Base-by-base conservation (phyloP, 2,888 invertebrate genomes). In the Lottia gigantea region DNA sequence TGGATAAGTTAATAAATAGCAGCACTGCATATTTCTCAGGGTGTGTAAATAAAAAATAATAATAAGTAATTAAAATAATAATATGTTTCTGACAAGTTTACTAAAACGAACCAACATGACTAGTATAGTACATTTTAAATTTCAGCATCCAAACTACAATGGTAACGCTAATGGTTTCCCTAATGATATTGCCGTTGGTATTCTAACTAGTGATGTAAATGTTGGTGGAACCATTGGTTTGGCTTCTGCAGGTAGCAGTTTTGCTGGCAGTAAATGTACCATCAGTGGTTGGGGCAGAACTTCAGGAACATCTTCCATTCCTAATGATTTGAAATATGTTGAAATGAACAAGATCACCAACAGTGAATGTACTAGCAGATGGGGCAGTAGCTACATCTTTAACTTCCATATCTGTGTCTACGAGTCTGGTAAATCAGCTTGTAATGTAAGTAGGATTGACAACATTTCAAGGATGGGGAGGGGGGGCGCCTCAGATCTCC, bases 201-300 rank as follows among this genome's bases (percentile, higher is more conserved):
- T 68, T 25, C 70, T 78, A 61, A 14, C 64, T n/a, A 46, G 65
- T 2, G 1, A 71, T 16, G 46, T 74, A 1, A 64, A 68, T 47
- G 64, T 68, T 55, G 71, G 71, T 66, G 62, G 45, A 19, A 67
- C 65, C 15, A 66, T 72, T 19, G 62, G 71, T 14, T 61, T 72
- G 62, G 73, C 72, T 31, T 49, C 71, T 40, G 31, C 71, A 55
- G 66, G 62, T 61, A n/a, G 47, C 23, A 40, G 62, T 62, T 62
- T 71, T 49, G 45, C 66, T 40, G 69, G 66, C 1, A 46, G 55
- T n/a, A 68, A 55, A 12, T 77, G 77, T 62, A 46, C 31, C 40
- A 77, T 80, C 55, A 72, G 71, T 15, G 80, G 80, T n/a, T 78
- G 80, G 77, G 78, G 78, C 63, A 71, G 73, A 67, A 67, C 73